These are phyloP conservation scores for Lucilia sericata DNA, from an alignment of 1,140 invertebrate species.

Conservation along the genomic window DNA sequence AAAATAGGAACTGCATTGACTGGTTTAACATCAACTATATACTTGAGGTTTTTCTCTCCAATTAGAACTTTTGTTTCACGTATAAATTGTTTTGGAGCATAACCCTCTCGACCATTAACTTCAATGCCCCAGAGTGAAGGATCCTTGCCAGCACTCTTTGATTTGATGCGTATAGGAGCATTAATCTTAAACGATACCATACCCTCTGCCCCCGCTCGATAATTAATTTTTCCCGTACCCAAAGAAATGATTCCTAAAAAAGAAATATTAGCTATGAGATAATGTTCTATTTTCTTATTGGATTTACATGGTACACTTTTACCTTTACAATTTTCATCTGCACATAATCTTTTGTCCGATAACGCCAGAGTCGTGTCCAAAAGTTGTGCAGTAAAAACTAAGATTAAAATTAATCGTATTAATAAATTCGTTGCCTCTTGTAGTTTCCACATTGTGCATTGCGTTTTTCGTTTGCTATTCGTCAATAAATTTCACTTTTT, in stretches of 20 bases:
- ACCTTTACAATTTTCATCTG: constrained; percentile 73
- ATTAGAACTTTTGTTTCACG: constrained; percentile 54
- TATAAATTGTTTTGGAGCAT: constrained; percentile 73
- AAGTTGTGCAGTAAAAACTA: neutral
- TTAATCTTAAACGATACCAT: constrained; percentile 76
- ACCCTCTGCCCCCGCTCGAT: constrained; percentile 71
- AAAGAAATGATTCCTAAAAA: constrained; percentile 75
- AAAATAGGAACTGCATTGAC: neutral
- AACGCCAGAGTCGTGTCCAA: constrained; percentile 56
- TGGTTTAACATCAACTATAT: constrained; percentile 52
- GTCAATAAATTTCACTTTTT: neutral
- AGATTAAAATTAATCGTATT: neutral
- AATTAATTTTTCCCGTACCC: constrained; percentile 73
- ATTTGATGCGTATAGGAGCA: constrained; percentile 75
- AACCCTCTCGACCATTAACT: constrained; percentile 78
- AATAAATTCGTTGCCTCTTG: constrained; percentile 34
- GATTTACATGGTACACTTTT: constrained; percentile 53
- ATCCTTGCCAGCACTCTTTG: constrained; percentile 78
- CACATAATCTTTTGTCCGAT: constrained; percentile 74
- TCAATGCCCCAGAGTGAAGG: constrained; percentile 79
- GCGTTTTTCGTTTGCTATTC: constrained; percentile 26
- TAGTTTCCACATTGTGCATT: constrained; percentile 39
- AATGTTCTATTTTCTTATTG: too few relatives aligned
- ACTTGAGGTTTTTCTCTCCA: constrained; percentile 50
- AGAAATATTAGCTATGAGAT: neutral